Percentiles rank a stretch among this genome's conserved stretches.
Conservation (phyloP, 2,113 vertebrate genomes). For the Etheostoma cragini region DNA sequence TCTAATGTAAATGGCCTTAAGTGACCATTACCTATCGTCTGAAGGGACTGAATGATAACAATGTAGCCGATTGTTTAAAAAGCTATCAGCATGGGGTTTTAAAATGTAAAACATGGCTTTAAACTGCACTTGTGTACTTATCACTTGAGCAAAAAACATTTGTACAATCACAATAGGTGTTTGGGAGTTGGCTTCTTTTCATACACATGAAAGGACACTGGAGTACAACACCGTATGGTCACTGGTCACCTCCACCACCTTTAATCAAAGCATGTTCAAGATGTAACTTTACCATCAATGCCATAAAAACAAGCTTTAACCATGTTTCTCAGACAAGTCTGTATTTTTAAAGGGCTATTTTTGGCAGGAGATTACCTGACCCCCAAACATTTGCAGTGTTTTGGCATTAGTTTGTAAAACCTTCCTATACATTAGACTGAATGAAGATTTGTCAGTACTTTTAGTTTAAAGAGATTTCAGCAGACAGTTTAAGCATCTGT, state of each 20-base stretch:
- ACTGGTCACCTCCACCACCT: not conserved
- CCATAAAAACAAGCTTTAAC: not conserved
- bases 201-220: conserved; percentile 8
- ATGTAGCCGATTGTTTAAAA: conserved; percentile 38
- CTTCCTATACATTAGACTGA: not conserved
- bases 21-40: conserved; percentile 44
- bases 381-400: not conserved
- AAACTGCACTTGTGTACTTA: conserved; percentile 9
- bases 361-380: not conserved
- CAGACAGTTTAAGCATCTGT: not conserved
- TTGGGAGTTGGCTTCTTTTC: conserved; percentile 14
- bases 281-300: not conserved
- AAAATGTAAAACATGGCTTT: conserved; percentile 43
- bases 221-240: not conserved
- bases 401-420: not conserved
- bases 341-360: not conserved
- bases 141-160: not conserved
- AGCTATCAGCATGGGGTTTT: conserved; percentile 8
- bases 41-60: conserved; percentile 37
- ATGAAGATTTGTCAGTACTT: not conserved
- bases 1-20: conserved; percentile 58
- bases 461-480: not conserved
- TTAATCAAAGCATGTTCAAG: not conserved
- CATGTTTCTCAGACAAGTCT: not conserved
- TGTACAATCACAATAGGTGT: conserved; percentile 12